These are phyloP conservation scores for Falco berigora DNA, from an alignment of 2,797 vertebrate species.

Conservation along the genomic window DNA sequence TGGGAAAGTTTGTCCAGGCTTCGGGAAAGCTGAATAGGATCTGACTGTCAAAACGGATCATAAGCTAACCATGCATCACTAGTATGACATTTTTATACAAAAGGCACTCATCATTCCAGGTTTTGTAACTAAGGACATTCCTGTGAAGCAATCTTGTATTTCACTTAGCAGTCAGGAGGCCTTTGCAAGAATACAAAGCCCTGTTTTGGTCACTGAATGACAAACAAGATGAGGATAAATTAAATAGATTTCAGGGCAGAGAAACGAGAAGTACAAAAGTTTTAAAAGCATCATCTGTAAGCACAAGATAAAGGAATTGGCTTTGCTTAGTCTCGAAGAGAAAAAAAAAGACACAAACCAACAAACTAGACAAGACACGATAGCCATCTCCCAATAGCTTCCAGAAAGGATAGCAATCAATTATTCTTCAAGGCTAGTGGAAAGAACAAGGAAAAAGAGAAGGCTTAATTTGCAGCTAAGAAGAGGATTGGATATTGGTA, in stretches of 20 bases:
- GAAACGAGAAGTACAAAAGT: neutral
- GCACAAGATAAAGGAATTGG: neutral
- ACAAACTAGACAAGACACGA: neutral
- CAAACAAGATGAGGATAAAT: neutral
- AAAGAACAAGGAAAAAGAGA: neutral
- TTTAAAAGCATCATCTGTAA: neutral
- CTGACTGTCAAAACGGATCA: neutral
- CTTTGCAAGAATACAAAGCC: neutral
- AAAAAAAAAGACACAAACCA: neutral
- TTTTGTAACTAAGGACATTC: neutral
- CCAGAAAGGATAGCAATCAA: neutral
- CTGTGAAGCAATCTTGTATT: neutral
- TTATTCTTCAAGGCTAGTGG: neutral
- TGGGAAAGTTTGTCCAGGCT: neutral
- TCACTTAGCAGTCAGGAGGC: neutral
- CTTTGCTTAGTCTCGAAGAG: neutral
- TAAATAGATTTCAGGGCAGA: neutral
- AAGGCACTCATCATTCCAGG: neutral
- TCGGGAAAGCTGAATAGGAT: neutral
- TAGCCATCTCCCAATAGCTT: neutral
- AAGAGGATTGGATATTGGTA: neutral
- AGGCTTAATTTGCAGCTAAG: neutral
- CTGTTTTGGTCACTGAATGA: neutral
- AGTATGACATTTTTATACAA: neutral
- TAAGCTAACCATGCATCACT: neutral